Conservation (phyloP, 2,888 invertebrate species). For the Stegophylla sp. region DNA sequence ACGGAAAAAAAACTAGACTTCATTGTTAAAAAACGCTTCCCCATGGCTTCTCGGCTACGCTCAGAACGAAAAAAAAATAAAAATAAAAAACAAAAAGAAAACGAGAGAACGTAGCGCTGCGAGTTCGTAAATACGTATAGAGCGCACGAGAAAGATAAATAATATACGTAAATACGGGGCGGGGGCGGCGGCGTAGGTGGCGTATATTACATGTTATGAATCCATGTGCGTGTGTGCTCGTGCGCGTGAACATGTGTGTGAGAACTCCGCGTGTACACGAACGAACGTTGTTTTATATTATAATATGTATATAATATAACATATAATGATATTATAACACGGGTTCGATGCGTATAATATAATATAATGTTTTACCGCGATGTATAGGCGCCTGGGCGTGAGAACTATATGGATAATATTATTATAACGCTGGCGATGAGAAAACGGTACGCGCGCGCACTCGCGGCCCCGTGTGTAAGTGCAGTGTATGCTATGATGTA, state of each 20-base stretch:
- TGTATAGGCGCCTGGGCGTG: constrained; percentile 57
- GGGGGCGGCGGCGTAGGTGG: constrained; percentile 42
- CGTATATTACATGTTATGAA: neutral
- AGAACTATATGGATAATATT: constrained; percentile 54
- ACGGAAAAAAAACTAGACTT: no score
- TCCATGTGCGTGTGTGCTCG: neutral
- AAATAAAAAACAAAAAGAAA: neutral
- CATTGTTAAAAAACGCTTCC: no score
- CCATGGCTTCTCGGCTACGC: no score
- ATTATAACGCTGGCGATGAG: neutral
- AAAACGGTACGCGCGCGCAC: neutral
- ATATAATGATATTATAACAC: no score
- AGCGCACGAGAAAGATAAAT: constrained; percentile 6
- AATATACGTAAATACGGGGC: neutral
- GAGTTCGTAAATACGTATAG: no score
- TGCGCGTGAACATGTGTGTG: neutral
- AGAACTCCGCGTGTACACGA: constrained; percentile 16
- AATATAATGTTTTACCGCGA: no score
- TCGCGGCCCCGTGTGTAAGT: neutral
- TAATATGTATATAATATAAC: constrained; percentile 1
- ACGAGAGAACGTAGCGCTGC: neutral
- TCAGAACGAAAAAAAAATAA: neutral
- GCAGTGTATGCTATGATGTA: neutral
- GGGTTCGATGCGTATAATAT: neutral
- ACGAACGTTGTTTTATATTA: neutral